phyloP scores from a whole-genome alignment of 2,797 vertebrate species.

The Macrochelys suwanniensis region DNA sequence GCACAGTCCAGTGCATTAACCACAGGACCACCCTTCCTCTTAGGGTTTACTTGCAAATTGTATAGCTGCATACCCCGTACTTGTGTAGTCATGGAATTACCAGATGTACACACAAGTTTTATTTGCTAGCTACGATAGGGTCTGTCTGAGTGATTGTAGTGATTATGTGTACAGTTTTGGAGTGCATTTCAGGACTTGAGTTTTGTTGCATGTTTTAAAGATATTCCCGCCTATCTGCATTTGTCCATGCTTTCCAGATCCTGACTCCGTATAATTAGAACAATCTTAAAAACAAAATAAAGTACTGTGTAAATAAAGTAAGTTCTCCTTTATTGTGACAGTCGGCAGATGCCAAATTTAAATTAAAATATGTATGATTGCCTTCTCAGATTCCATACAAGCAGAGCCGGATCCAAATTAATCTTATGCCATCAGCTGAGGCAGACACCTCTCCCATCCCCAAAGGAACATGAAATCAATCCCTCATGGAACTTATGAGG shows the following conservation, averaged over 20 bases:
- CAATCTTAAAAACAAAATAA: slow-evolving; percentile 29
- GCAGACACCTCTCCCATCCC: slow-evolving; percentile 41
- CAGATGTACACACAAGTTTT: neutral
- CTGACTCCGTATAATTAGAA: slow-evolving; percentile 34
- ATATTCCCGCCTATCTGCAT: neutral
- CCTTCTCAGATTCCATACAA: slow-evolving; percentile 55
- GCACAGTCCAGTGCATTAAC: neutral
- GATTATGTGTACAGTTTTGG: slow-evolving; percentile 33
- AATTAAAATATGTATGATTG: slow-evolving; percentile 7
- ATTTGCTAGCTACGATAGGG: slow-evolving; percentile 13
- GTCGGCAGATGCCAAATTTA: slow-evolving; percentile 45
- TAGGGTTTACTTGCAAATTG: neutral
- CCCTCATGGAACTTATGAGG: slow-evolving; percentile 40
- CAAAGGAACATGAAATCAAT: slow-evolving; percentile 58
- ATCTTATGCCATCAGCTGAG: slow-evolving; percentile 47
- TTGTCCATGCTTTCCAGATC: slow-evolving; percentile 43
- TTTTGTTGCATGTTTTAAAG: slow-evolving; percentile 51
- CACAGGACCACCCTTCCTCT: neutral
- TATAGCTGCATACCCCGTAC: neutral
- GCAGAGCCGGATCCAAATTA: slow-evolving; percentile 41
- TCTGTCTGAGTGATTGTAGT: slow-evolving; percentile 32
- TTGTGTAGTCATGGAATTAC: neutral
- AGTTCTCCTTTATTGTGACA: neutral
- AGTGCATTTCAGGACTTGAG: slow-evolving; percentile 43
- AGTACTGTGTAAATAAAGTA: slow-evolving; percentile 53